Conservation (phyloP, 2,888 invertebrate species). For the Brachyptera putata region DNA sequence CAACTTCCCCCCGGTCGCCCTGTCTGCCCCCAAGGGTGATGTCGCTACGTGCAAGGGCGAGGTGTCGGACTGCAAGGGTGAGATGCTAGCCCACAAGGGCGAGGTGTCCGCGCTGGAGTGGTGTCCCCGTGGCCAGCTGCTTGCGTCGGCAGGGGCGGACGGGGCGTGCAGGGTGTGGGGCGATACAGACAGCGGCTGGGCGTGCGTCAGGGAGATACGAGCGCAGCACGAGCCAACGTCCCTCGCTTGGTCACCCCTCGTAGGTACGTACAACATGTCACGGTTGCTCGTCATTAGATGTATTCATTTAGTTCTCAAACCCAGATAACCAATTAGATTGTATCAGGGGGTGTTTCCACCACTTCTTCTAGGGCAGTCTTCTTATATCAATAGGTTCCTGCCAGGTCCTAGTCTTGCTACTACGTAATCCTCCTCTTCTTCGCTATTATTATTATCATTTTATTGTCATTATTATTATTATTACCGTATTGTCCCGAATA, state of each 20-base stretch:
- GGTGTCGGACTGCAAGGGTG: constrained; percentile 40
- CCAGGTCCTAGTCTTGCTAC: no score
- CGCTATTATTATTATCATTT: no score
- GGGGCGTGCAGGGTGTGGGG: constrained; percentile 40
- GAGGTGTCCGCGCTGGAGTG: constrained; percentile 48
- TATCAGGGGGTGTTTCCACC: no score
- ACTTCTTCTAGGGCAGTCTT: no score
- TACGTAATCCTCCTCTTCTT: no score
- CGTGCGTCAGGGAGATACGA: constrained; percentile 45
- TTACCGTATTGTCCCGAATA: no score
- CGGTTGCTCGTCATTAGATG: no score
- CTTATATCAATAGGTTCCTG: no score
- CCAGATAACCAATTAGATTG: no score
- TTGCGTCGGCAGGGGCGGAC: constrained; percentile 51
- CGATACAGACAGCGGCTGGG: constrained; percentile 44
- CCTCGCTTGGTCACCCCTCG: constrained; percentile 52
- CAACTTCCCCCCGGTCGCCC: constrained; percentile 39
- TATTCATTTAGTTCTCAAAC: no score
- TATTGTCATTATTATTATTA: no score
- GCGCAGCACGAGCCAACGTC: constrained; percentile 48
- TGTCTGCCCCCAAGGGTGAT: constrained; percentile 40
- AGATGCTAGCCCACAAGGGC: constrained; percentile 41
- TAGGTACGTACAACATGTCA: constrained; percentile 40
- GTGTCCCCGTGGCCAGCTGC: constrained; percentile 49
- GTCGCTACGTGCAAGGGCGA: constrained; percentile 45